Conservation (phyloP, 1,140 invertebrate species). For the Venturia canescens region DNA sequence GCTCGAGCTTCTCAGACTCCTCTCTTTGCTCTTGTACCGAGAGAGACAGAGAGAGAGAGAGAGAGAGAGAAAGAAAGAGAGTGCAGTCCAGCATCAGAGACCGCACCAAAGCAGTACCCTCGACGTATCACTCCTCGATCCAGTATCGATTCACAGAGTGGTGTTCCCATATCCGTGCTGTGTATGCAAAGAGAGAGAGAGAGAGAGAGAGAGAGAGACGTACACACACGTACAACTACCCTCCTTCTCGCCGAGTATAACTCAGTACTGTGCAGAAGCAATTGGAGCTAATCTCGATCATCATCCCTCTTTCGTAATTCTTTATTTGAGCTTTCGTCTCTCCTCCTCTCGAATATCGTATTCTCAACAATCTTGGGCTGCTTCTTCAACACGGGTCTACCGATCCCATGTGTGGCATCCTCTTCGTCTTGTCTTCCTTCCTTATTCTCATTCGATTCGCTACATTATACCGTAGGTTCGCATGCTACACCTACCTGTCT, state of each 20-base stretch:
- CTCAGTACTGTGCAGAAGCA: slow-evolving; percentile 64
- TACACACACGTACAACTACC: slow-evolving; percentile 11
- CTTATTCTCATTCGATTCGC: slow-evolving; percentile 40
- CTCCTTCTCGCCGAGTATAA: slow-evolving; percentile 66
- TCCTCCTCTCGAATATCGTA: slow-evolving; percentile 24
- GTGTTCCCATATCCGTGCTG: not conserved
- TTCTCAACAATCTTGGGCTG: not conserved
- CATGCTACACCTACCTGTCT: slow-evolving; percentile 34
- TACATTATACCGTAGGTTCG: slow-evolving; percentile 43
- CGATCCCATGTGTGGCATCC: slow-evolving; percentile 7
- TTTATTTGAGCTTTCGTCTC: slow-evolving; percentile 31
- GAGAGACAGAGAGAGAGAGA: no score
- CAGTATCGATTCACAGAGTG: slow-evolving; percentile 6
- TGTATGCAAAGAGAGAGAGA: slow-evolving; percentile 2
- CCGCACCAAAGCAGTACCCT: slow-evolving; percentile 45
- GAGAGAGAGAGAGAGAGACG: no score
- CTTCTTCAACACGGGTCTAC: not conserved
- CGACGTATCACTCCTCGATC: slow-evolving; percentile 6
- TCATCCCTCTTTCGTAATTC: slow-evolving; percentile 56
- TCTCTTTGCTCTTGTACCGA: slow-evolving; percentile 42
- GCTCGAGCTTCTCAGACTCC: slow-evolving; percentile 19
- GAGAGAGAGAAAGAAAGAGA: no score
- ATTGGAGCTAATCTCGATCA: slow-evolving; percentile 74
- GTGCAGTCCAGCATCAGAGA: slow-evolving; percentile 20
- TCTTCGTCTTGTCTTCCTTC: slow-evolving; percentile 18